phyloP scores from a whole-genome alignment of 2,113 vertebrate genomes.

The Malurus melanocephalus region DNA sequence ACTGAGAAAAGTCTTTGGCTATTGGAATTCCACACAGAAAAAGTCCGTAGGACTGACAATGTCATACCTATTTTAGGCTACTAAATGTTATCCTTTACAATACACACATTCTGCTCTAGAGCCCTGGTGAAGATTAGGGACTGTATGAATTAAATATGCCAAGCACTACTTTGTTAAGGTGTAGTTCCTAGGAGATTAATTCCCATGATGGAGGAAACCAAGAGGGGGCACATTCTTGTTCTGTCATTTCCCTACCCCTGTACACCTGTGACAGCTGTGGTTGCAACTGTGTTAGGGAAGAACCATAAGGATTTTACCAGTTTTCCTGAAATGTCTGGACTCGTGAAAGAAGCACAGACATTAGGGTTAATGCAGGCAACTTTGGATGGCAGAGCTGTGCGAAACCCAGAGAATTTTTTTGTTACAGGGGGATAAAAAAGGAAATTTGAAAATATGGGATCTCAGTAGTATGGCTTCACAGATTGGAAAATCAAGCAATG shows the following conservation, averaged over 20 bases:
- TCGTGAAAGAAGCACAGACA: neutral
- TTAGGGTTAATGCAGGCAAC: neutral
- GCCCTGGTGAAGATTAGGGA: neutral
- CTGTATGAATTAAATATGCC: neutral
- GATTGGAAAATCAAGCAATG: neutral
- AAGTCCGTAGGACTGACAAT: neutral
- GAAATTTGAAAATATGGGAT: neutral
- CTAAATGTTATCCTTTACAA: neutral
- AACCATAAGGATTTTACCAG: neutral
- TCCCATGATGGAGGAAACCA: neutral
- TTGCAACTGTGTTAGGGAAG: neutral
- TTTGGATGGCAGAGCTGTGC: neutral
- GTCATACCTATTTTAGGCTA: neutral
- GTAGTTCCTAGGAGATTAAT: neutral
- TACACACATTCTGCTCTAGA: neutral
- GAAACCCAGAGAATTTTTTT: neutral
- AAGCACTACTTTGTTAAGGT: neutral
- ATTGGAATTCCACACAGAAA: neutral
- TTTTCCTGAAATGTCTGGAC: neutral
- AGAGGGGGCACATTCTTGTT: neutral
- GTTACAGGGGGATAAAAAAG: neutral
- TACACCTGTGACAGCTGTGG: neutral
- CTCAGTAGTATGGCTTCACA: neutral
- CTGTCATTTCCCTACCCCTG: neutral
- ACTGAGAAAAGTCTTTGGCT: neutral